Conservation (phyloP, 1,140 invertebrate species). For the Triops longicaudatus region DNA sequence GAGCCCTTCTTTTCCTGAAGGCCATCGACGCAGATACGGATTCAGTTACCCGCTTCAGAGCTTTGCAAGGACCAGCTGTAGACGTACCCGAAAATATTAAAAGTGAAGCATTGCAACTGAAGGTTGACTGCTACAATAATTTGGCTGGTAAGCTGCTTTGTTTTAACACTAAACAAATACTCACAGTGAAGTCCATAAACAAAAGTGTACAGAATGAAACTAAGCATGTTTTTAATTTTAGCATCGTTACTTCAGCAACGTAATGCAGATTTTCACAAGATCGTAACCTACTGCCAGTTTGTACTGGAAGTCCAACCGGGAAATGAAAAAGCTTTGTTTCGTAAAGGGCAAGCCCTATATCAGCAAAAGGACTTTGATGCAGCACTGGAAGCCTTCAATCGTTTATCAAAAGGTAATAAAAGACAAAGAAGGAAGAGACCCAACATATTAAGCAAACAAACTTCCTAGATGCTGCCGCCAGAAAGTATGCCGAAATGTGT, state of each 20-base stretch:
- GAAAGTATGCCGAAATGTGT: neutral
- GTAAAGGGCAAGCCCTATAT: slow-evolving; percentile 15
- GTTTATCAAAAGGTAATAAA: neutral
- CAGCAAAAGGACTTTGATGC: neutral
- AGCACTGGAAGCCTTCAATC: neutral
- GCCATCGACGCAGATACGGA: slow-evolving; percentile 19
- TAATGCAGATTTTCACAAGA: slow-evolving; percentile 18
- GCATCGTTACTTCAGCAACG: slow-evolving; percentile 16
- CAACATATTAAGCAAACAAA: neutral
- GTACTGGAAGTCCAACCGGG: neutral
- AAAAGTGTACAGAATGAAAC: neutral
- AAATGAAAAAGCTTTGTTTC: slow-evolving; percentile 19
- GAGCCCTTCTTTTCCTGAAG: slow-evolving; percentile 18
- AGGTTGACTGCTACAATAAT: slow-evolving; percentile 21
- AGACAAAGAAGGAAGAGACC: neutral
- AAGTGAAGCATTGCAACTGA: neutral
- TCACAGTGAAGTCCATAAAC: neutral
- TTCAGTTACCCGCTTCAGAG: neutral
- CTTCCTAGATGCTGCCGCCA: neutral
- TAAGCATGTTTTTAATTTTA: neutral
- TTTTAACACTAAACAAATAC: neutral
- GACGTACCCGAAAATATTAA: neutral
- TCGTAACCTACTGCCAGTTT: slow-evolving; percentile 15
- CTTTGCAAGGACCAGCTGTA: neutral
- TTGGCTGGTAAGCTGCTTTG: slow-evolving; percentile 12